phyloP scores from a whole-genome alignment of 2,797 vertebrate species.

The Euthynnus affinis region DNA sequence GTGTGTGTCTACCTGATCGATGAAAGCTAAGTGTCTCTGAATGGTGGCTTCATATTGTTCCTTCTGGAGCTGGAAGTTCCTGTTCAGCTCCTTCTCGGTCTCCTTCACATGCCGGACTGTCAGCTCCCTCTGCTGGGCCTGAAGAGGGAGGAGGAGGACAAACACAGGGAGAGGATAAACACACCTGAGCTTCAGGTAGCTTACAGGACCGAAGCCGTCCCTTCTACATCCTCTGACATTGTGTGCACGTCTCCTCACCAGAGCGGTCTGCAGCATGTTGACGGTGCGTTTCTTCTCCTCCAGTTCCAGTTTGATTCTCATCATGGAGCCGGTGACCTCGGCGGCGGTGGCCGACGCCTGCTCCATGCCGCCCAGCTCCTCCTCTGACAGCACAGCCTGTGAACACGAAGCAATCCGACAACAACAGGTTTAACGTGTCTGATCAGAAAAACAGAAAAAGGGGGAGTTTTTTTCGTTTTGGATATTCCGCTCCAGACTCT shows the following conservation, averaged over 20 bases:
- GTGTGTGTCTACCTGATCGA: conserved; percentile 90
- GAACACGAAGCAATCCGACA: no score
- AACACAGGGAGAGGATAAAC: neutral
- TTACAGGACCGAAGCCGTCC: neutral
- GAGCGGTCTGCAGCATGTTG: conserved; percentile 90
- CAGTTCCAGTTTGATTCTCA: conserved; percentile 92
- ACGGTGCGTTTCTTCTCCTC: conserved; percentile 93
- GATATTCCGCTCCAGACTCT: neutral
- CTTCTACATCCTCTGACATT: no score
- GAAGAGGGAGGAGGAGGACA: neutral
- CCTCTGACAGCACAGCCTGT: conserved; percentile 87
- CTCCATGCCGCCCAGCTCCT: conserved; percentile 87
- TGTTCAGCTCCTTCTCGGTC: conserved; percentile 90
- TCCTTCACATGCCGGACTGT: conserved; percentile 88
- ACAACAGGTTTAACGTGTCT: no score
- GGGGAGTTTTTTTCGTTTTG: no score
- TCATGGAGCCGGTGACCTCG: conserved; percentile 86
- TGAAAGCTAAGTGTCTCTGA: conserved; percentile 94
- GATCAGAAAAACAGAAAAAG: no score
- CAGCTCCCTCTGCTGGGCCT: conserved; percentile 95
- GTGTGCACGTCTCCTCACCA: conserved; percentile 82
- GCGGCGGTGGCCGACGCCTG: conserved; percentile 88
- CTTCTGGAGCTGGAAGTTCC: conserved; percentile 90
- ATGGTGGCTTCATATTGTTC: conserved; percentile 95
- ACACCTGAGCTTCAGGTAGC: neutral